Percentiles rank a stretch among this genome's conserved stretches.
These are phyloP conservation scores for Leptinotarsa haldemani DNA, from an alignment of 2,888 invertebrate species.

Conservation along the genomic window DNA sequence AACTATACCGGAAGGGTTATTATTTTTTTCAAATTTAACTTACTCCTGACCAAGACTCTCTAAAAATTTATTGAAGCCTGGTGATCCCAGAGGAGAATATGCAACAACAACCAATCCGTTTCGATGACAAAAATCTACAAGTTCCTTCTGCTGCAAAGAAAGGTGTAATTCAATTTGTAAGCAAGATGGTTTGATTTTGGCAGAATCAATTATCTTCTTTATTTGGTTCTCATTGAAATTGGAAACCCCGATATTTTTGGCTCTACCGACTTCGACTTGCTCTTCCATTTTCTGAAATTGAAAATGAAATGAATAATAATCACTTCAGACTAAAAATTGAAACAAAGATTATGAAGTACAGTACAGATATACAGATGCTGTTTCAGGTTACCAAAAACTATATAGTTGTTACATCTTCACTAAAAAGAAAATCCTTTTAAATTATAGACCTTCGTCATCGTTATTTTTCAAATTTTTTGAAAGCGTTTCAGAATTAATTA, in stretches of 20 bases:
- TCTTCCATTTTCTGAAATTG: conserved; percentile 70
- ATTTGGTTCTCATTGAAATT: conserved; percentile 82
- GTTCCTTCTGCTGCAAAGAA: conserved; percentile 67
- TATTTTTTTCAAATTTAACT: conserved; percentile 37
- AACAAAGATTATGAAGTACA: no score
- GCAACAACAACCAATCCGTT: conserved; percentile 66
- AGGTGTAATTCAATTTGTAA: conserved; percentile 75
- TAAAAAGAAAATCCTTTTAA: no score
- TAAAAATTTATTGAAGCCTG: conserved; percentile 60
- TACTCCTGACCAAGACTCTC: conserved; percentile 34
- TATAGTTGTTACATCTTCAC: no score
- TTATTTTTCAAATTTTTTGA: no score
- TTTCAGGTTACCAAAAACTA: no score
- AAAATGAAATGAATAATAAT: no score
- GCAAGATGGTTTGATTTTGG: conserved; percentile 72
- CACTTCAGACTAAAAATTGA: no score
- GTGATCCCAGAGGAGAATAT: conserved; percentile 68
- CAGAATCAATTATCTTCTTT: conserved; percentile 70
- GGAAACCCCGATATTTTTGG: conserved; percentile 83
- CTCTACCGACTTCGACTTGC: conserved; percentile 73
- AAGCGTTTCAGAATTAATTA: no score
- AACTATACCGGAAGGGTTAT: no score
- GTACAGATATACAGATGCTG: no score
- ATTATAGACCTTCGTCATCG: no score
- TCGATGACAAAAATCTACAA: conserved; percentile 63